Evolutionary conservation across 2,797 vertebrate species (phyloP), one percentile per base, ranked within the genome.

Genomic region (Leptatherina wallacei): DNA sequence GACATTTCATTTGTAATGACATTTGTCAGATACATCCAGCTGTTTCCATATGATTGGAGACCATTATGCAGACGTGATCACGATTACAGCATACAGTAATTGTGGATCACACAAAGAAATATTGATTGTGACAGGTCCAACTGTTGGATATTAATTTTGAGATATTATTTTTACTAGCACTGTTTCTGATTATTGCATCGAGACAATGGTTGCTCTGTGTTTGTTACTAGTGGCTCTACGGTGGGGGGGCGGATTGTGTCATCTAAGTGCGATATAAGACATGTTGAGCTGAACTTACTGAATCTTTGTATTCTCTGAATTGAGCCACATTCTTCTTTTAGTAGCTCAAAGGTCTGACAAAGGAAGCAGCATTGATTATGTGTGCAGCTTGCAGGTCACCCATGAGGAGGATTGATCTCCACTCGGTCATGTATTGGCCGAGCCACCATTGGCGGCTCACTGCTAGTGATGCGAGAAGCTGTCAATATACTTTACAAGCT

Each of bases 391-490:
- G 67, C 84, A 33, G 73, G 40, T 72, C 58, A 82, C 72, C 82
- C 59, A 33, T 59, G 70, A 78, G 73, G 65, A 70, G n/a, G 57
- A 91, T 85, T 79, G 88, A 87, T 90, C 68, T 69, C 75, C 68
- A 68, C 30, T 86, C 58, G 69, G 79, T 81, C 65, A 33, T 58
- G n/a, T 81, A 81, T 83, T 32, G 80, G 77, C 61, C 6, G 22
- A 73, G 68, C 14, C 18, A 73, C 72, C 64, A 77, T 59, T 75
- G 83, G 79, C 80, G 80, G 76, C 77, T 83, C 68, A 8, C 61
- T 8, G 73, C 75, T 73, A 57, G 81, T 57, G 64, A 82, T 62
- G 73, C 73, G 42, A 0, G 69, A 32, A 65, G 75, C 70, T 69
- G 80, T 81, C 73, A 14, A 81, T 85, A 71, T 29, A 30, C 49